These are phyloP conservation scores for Illadopsis cleaveri DNA, from an alignment of 2,113 vertebrate genomes.

Conservation along the genomic window DNA sequence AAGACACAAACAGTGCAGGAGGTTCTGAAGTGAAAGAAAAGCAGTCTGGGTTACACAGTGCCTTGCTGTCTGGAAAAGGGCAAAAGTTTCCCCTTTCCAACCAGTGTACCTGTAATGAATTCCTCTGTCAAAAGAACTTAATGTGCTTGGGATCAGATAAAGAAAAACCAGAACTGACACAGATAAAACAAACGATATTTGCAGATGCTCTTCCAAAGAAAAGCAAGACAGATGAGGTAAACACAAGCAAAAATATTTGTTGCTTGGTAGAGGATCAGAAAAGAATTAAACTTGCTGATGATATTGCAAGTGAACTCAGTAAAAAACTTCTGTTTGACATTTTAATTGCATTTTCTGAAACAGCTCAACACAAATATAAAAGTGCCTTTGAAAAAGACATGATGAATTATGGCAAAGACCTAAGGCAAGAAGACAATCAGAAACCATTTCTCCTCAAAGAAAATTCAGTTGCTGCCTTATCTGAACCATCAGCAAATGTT, in stretches of 20 bases:
- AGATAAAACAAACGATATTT: neutral
- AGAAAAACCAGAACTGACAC: neutral
- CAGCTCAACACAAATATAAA: constrained; percentile 6
- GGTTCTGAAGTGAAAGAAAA: neutral
- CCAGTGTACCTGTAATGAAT: neutral
- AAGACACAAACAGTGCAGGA: neutral
- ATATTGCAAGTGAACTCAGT: constrained; percentile 28
- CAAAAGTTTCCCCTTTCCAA: neutral
- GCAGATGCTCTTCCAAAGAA: neutral
- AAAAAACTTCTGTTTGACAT: constrained; percentile 47
- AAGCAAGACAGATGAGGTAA: neutral
- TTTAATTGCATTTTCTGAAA: constrained; percentile 7
- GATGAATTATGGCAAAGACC: neutral
- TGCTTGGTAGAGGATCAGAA: neutral
- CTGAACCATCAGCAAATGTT: neutral
- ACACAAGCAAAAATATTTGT: neutral
- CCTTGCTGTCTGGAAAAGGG: neutral
- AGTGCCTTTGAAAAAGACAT: constrained; percentile 5
- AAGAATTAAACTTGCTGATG: neutral
- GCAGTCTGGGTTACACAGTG: neutral
- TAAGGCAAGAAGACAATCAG: neutral
- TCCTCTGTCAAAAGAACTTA: neutral
- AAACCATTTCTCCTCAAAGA: neutral
- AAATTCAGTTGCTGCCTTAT: neutral
- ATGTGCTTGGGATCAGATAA: neutral